Evolutionary conservation across 2,113 vertebrate genomes (phyloP), one percentile per base, ranked within the genome.

Genomic region (Odobenus rosmarus): DNA sequence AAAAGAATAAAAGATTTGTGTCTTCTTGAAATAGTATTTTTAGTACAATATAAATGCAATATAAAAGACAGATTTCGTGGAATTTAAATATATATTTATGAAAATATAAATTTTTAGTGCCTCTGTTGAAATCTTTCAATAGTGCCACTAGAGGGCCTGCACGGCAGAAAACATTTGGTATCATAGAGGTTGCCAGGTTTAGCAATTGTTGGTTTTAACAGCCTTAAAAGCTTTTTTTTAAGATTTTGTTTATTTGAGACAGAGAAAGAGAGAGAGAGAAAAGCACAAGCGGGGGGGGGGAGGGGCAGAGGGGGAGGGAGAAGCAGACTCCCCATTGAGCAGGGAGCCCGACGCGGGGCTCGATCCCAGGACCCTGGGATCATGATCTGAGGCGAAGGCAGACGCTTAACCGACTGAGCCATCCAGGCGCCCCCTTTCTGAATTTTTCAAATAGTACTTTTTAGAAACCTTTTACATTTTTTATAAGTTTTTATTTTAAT

Each of bases 391-490:
- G 55, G 19, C 7, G 18, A 57, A 57, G 55, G 55, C 55, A 21
- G 55, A 57, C 19, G 18, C 55, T 57, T 57, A 19, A 57, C 19
- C 5, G 2, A 57, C 55, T 57, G 55, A 57, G 19, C 55, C 55
- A 57, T 1, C 55, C 55, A 21, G 55, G 19, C 1, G 24, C 64
- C 64, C 64, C 64, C 16, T 72, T 71, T 87, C 69, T 59, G 51
- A 90, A 36, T 90, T 95, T 94, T 93, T 57, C n/a, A 77, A 83
- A 61, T n/a, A 36, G n/a, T 23, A 42, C 14, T 87, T 93, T 96
- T 51, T 6, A 11, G 8, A 92, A 74, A 39, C 10, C 6, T 16
- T 53, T 72, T 28, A 9, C 13, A 72, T 26, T 46, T 69, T n/a
- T 69, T 36, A 4, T 19, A 36, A 69, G 4, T 46, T 46, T 76